A percentile compares a stretch with the other conserved stretches of the same genome.
Evolutionary conservation across 2,113 vertebrate species (phyloP).

Genomic region (Melanerpes formicivorus): DNA sequence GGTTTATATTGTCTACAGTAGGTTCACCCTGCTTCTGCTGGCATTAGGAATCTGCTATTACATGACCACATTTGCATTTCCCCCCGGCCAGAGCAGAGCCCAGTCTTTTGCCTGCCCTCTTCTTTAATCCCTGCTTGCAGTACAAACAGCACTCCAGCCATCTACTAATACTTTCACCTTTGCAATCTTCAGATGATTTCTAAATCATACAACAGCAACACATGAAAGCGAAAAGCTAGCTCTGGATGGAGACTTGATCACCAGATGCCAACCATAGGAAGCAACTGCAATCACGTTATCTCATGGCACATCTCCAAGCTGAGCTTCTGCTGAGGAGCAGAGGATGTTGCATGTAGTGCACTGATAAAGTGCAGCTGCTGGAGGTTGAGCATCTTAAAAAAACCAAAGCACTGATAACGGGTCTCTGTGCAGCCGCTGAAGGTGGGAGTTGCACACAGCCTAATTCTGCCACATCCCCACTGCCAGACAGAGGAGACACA

Average conservation of each 20-base stretch:
- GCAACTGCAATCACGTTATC: neutral
- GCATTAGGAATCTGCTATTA: neutral
- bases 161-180: conserved; percentile 24
- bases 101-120: neutral
- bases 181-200: neutral
- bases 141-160: neutral
- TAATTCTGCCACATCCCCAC: neutral
- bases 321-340: neutral
- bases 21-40: neutral
- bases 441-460: neutral
- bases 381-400: neutral
- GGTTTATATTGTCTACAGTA: neutral
- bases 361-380: neutral
- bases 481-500: neutral
- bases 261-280: conserved; percentile 27
- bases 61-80: neutral
- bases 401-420: neutral
- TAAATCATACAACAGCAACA: neutral
- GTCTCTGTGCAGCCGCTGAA: neutral
- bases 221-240: neutral
- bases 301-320: neutral
- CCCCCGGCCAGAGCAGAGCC: neutral
- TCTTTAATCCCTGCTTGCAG: neutral
- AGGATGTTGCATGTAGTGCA: neutral
- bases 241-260: neutral